Base-by-base conservation (phyloP, 2,888 invertebrate species). In the Thera britannica region DNA sequence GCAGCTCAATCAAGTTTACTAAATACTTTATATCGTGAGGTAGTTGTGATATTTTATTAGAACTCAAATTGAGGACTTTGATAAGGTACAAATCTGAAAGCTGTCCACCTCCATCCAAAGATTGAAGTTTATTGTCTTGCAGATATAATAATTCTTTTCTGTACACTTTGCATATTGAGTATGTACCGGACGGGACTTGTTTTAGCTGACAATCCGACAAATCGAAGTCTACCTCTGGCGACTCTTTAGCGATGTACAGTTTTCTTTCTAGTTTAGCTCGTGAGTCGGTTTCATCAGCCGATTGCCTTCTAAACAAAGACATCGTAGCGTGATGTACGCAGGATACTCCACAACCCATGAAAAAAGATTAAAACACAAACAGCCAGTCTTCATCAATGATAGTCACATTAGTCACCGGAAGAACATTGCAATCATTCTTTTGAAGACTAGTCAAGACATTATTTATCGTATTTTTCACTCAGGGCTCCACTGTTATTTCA, bases 201-300 rank as follows among this genome's bases (percentile, higher is more conserved):
- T 95, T 95, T 67, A 98, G 89, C 81, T 96, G 95, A 88, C 98
- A 98, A 74, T 96, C 96, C 4, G 97, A 96, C 71, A 98, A 86
- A 88, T 98, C 97, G 87, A 97, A 97, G 70, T 95, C 94, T 64
- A 96, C 95, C 85, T 97, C 97, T 44, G 97, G 98, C 74, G 96
- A 96, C 89, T 97, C 97, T 77, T 92, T 93, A 12, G 94, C 94
- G 69, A 94, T 80, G 73, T 94, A 94, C 62, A 94, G 75, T 81
- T 94, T 94, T 69, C 94, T 84, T 73, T 94, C 92, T 48, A 93
- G 73, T 73, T 79, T 86, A 55, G 89, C 85, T 72, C 87, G 85
- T 55, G 79, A 76, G 54, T 90, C 88, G 65, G 79, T 79, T 41
- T 85, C 81, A 72, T 75, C 79, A 65, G 77, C 79, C 64, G 83